Evolutionary conservation across 2,888 invertebrate genomes (phyloP).

Genomic region (Acleris laterana): DNA sequence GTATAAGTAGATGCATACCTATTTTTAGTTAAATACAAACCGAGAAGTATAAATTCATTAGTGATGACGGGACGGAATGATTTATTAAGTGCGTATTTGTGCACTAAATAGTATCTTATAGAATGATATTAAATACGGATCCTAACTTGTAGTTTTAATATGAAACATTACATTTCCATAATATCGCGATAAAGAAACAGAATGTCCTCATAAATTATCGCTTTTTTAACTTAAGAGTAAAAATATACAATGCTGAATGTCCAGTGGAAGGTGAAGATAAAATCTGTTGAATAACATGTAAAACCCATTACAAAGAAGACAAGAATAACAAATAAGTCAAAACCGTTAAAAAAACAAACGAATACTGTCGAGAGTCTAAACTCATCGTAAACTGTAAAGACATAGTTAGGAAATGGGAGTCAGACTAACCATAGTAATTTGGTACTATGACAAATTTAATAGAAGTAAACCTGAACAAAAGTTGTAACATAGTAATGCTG

Average conservation of each 20-base stretch:
- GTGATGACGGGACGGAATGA: too few species aligned
- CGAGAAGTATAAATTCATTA: too few species aligned
- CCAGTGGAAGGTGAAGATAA: constrained; percentile 9
- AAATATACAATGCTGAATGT: not conserved
- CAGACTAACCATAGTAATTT: constrained; percentile 20
- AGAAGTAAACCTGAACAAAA: constrained; percentile 11
- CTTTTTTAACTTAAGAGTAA: too few species aligned
- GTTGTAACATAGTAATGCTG: not conserved
- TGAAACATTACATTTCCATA: too few species aligned
- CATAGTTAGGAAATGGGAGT: constrained; percentile 12
- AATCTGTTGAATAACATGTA: constrained; percentile 16
- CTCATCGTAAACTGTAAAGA: constrained; percentile 15
- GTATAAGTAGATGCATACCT: too few species aligned
- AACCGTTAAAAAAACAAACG: constrained; percentile 9
- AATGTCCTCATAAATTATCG: too few species aligned
- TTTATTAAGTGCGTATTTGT: too few species aligned
- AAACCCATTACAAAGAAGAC: constrained; percentile 22
- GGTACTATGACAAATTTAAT: not conserved
- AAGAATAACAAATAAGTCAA: constrained; percentile 24
- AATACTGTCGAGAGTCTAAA: constrained; percentile 5
- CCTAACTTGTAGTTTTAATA: too few species aligned
- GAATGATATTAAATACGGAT: too few species aligned
- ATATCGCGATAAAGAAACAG: too few species aligned
- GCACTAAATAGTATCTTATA: too few species aligned
- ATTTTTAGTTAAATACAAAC: too few species aligned